phyloP scores from a whole-genome alignment of 2,113 vertebrate species.

The Festucalex cinctus region DNA sequence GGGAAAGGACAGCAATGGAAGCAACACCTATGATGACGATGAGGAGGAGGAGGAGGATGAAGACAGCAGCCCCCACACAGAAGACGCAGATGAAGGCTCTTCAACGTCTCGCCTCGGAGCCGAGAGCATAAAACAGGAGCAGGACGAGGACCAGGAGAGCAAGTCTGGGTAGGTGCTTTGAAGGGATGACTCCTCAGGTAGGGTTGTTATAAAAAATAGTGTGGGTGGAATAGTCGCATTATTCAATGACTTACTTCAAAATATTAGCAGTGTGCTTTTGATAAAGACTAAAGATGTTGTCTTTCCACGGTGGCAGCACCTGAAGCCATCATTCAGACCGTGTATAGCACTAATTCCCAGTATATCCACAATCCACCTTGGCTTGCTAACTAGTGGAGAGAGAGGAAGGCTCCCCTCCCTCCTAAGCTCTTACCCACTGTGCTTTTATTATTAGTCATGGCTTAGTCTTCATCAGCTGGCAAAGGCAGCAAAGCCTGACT shows the following conservation, averaged over 20 bases:
- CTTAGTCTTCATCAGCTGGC: constrained; percentile 54
- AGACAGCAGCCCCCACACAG: constrained; percentile 17
- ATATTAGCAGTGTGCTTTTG: background rate
- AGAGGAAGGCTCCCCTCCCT: constrained; percentile 25
- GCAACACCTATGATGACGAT: constrained; percentile 4
- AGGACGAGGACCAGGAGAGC: constrained; percentile 58
- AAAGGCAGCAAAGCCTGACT: constrained; percentile 52
- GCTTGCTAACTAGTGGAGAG: constrained; percentile 45
- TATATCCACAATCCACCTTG: constrained; percentile 42
- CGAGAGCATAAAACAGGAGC: constrained; percentile 52
- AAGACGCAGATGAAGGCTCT: constrained; percentile 52
- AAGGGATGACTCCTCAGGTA: constrained; percentile 24
- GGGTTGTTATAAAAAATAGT: constrained; percentile 4
- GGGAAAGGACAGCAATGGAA: constrained; percentile 23
- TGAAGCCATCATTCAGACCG: constrained; percentile 12
- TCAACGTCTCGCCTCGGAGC: constrained; percentile 35
- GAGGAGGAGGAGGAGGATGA: constrained; percentile 37
- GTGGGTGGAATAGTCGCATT: constrained; percentile 14
- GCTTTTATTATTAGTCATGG: constrained; percentile 54
- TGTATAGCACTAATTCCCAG: constrained; percentile 45
- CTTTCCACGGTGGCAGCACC: constrained; percentile 21
- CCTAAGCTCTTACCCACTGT: constrained; percentile 44
- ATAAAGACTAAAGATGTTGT: constrained; percentile 14
- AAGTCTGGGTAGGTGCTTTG: constrained; percentile 71
- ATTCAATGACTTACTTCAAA: constrained; percentile 9